Percentiles rank a stretch among this genome's conserved stretches.
Evolutionary conservation across 1,140 invertebrate genomes (phyloP).

Genomic region (Whitmania pigra): DNA sequence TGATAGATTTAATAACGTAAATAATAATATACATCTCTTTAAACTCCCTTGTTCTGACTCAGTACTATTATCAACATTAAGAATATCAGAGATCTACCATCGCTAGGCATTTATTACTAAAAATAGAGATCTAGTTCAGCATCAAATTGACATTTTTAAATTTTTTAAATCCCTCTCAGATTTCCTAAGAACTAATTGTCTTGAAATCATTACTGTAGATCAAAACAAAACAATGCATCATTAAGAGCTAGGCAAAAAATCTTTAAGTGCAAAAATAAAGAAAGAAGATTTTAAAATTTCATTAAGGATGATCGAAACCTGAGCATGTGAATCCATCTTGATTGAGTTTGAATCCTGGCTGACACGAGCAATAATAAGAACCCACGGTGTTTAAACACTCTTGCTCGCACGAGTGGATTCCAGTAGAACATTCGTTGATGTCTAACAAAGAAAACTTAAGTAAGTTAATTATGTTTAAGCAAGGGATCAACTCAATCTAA

Average conservation of each 20-base stretch:
- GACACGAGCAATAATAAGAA: slow-evolving; percentile 64
- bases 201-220: background rate
- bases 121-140: no score
- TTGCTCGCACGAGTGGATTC: slow-evolving; percentile 86
- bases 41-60: no score
- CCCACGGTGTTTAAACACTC: slow-evolving; percentile 83
- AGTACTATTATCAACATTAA: no score
- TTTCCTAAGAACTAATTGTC: background rate
- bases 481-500: no score
- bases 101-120: no score
- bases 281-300: background rate
- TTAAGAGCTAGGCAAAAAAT: background rate
- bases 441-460: slow-evolving; percentile 61
- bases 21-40: no score
- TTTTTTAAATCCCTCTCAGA: background rate
- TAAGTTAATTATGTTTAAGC: no score
- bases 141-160: no score
- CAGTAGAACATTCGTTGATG: slow-evolving; percentile 78
- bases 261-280: background rate
- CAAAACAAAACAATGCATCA: background rate
- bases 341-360: slow-evolving; percentile 12
- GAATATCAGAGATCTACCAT: no score
- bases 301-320: background rate
- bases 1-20: no score
- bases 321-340: slow-evolving; percentile 10